Percentiles rank a stretch among this genome's conserved stretches.
These are phyloP conservation scores for Aldabrachelys gigantea DNA, from an alignment of 2,113 vertebrate species.

Conservation along the genomic window DNA sequence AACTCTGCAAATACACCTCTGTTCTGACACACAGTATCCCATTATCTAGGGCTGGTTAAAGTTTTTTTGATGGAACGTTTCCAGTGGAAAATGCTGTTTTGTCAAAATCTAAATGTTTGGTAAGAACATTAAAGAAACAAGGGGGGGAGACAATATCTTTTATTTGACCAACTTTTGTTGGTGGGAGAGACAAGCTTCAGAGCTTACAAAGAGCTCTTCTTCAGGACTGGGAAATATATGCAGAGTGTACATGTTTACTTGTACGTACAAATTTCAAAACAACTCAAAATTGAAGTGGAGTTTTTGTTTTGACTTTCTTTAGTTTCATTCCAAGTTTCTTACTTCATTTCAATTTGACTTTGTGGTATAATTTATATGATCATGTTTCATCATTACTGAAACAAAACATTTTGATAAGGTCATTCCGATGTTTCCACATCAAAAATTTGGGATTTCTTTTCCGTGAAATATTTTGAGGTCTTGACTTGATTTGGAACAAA, in stretches of 20 bases:
- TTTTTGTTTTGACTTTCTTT: neutral
- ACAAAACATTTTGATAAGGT: neutral
- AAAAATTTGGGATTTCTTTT: neutral
- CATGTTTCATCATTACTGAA: neutral
- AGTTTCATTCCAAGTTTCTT: neutral
- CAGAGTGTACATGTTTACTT: neutral
- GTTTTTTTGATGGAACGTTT: neutral
- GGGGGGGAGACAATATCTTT: neutral
- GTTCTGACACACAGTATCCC: neutral
- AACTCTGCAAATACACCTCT: neutral
- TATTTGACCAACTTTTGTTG: neutral
- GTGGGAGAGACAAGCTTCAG: neutral
- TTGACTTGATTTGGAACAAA: neutral
- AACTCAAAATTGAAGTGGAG: neutral
- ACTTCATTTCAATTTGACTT: neutral
- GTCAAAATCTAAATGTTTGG: neutral
- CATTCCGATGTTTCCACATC: neutral
- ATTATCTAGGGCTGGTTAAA: neutral
- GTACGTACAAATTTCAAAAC: neutral
- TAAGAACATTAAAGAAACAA: neutral
- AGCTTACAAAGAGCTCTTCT: neutral
- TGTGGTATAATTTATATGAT: neutral
- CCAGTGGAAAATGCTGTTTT: neutral
- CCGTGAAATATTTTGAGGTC: neutral
- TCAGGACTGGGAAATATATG: neutral